Evolutionary conservation across 2,888 invertebrate species (phyloP), one percentile per base, ranked within the genome.

Genomic region (Masnerella sp.): DNA sequence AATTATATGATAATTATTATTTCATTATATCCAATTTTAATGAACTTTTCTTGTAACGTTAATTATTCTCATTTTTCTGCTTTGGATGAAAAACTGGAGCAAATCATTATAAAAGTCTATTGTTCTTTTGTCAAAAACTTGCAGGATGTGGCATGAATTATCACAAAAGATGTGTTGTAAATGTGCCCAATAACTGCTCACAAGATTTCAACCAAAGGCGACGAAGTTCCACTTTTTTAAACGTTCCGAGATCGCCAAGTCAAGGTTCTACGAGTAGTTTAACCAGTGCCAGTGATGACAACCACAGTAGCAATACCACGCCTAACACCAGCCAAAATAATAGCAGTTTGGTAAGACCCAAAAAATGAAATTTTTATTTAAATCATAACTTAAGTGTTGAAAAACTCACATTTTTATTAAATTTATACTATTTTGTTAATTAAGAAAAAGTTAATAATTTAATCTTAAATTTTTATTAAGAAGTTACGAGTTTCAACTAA

Each of bases 151-250:
- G 97, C 9, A 92, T 96, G 85, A 99, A 98, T 90, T 99, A 97
- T 90, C 99, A 99, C 90, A 99, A 99, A 88, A 92, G 99, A 49
- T 99, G 96, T 88, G 95, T 95, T 43, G 96, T 97, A 77, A 98
- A 98, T 89, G 96, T 99, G 77, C 99, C 99, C 47, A 98, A 98
- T 87, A 98, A 99, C 90, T 99, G 99, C 89, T 92, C 93, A 61
- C 91, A 91, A 77, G 85, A 87, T 62, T 70, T 74, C 17, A 82
- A 79, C 67, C 85, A 85, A 51, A 81, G 87, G 52, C 76, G 87
- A 69, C 81, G 85, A 22, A 87, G 86, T 69, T 87, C 87, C 22
- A 83, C 86, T 25, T 78, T 86, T 73, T 76, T 87, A 68, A 85
- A 85, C 70, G 83, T 87, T 14, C 87, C 87, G 25, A 91, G 94